phyloP scores from a whole-genome alignment of 2,888 invertebrate genomes.

The Diabrotica balteata region DNA sequence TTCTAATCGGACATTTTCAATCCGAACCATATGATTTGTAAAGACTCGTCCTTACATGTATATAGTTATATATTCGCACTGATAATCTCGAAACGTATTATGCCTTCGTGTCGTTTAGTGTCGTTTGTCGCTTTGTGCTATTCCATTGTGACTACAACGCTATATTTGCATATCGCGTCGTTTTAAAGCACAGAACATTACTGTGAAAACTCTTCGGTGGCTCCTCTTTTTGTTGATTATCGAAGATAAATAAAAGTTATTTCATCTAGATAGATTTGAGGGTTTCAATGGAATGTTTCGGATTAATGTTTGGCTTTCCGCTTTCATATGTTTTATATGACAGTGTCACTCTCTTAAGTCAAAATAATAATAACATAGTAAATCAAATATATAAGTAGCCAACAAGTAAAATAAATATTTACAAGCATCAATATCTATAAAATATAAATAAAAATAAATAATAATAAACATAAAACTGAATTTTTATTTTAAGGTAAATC shows the following conservation, averaged over 20 bases:
- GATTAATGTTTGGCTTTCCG: slow-evolving; percentile 13
- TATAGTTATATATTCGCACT: slow-evolving; percentile 29
- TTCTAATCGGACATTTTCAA: slow-evolving; percentile 34
- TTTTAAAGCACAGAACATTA: slow-evolving; percentile 40
- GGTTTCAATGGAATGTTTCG: slow-evolving; percentile 19
- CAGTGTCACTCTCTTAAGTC: too few species aligned
- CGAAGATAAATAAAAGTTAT: slow-evolving; percentile 33
- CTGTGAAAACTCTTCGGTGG: slow-evolving; percentile 29
- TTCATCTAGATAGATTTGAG: slow-evolving; percentile 31
- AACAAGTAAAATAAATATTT: too few species aligned
- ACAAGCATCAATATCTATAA: too few species aligned
- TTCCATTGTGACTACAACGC: slow-evolving; percentile 37
- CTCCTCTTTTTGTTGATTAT: slow-evolving; percentile 27
- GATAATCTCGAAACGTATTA: slow-evolving; percentile 43
- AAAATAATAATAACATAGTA: too few species aligned
- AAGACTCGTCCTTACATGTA: slow-evolving; percentile 31
- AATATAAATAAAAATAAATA: too few species aligned
- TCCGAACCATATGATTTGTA: slow-evolving; percentile 37
- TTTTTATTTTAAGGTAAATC: too few species aligned
- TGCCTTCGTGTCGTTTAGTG: slow-evolving; percentile 44
- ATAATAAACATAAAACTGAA: too few species aligned
- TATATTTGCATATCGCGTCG: slow-evolving; percentile 44
- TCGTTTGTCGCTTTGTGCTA: slow-evolving; percentile 45
- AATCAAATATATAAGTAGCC: too few species aligned
- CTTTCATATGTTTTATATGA: neutral